Evolutionary conservation across 1,140 invertebrate species (phyloP), one percentile per base, ranked within the genome.

Genomic region (Agrilus planipennis): DNA sequence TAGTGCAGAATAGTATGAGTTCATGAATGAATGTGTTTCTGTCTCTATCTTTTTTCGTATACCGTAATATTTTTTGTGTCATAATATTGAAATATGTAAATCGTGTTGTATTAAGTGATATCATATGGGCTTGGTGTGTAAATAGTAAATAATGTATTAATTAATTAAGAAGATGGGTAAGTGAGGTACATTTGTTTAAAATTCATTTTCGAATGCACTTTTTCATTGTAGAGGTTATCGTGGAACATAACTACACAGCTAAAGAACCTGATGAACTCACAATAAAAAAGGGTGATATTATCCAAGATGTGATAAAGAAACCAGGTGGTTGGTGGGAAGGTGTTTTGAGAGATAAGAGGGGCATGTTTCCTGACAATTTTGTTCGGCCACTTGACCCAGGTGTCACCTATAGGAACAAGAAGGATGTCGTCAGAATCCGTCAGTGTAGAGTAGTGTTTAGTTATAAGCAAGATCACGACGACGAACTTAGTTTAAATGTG

Each of bases 331-430:
- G 94, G 94, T 97, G 89, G 88, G 82, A 93, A 67, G 94, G 94
- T 4, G 87, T 82, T n/a, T 64, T 96, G 15, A 66, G 66, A 17
- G 86, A 87, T 31, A 77, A 83, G 53, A 79, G 81, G 39, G 94
- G 94, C 52, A 88, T 96, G 82, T 99, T 99, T 68, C 94, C 94
- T 9, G 89, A 93, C 62, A 95, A 94, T 67, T 97, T 93, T 71
- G 91, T 95, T 4, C 84, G 82, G 58, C 70, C 88, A 46, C 44
- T 76, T 22, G 39, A 41, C 11, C 23, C 20, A 11, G 23, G 10
- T 5, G 50, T 58, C 19, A 36, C 47, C 1, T 49, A 50, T 31
- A 45, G 55, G 20, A 38, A 34, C 39, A 38, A 39, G 15, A 38
- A 39, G 21, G 54, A 60, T 45, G 41, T 19, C 52, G 61, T 41